Conservation (phyloP, 2,797 vertebrate genomes). For the Hoplostethus mediterraneus region DNA sequence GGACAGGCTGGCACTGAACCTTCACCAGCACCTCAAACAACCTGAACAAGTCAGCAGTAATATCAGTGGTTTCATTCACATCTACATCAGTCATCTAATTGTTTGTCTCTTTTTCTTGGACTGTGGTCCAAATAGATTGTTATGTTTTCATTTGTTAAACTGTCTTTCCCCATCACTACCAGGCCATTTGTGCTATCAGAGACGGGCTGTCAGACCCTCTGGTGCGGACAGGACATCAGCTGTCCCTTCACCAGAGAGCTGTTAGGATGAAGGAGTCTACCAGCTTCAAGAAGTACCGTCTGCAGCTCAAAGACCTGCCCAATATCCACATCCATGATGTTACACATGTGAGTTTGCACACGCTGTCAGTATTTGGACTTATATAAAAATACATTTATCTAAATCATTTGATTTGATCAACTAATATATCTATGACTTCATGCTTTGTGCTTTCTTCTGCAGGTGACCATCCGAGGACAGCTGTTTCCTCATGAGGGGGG, state of each 20-base stretch:
- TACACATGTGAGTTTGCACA: constrained; percentile 85
- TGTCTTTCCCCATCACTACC: neutral
- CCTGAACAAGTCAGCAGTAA: constrained; percentile 84
- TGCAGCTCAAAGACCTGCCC: constrained; percentile 85
- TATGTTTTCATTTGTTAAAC: constrained; percentile 17
- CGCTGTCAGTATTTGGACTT: neutral
- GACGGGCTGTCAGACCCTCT: constrained; percentile 89
- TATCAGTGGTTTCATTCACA: neutral
- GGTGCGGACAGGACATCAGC: constrained; percentile 93
- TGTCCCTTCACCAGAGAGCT: constrained; percentile 92
- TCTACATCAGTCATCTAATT: neutral
- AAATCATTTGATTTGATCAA: neutral
- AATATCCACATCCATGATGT: constrained; percentile 87
- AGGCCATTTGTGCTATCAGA: constrained; percentile 89
- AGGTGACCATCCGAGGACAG: constrained; percentile 96
- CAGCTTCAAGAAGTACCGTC: constrained; percentile 83
- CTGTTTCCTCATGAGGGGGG: constrained; percentile 93
- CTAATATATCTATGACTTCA: neutral
- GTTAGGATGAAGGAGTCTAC: constrained; percentile 89
- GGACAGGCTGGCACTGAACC: constrained; percentile 95
- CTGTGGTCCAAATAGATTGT: neutral
- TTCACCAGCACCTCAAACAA: constrained; percentile 94
- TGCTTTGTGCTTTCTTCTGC: constrained; percentile 25
- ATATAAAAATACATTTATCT: neutral
- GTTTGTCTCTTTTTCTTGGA: neutral